Evolutionary conservation across 2,113 vertebrate species (phyloP), one percentile per base, ranked within the genome.

Genomic region (Crocuta crocuta): DNA sequence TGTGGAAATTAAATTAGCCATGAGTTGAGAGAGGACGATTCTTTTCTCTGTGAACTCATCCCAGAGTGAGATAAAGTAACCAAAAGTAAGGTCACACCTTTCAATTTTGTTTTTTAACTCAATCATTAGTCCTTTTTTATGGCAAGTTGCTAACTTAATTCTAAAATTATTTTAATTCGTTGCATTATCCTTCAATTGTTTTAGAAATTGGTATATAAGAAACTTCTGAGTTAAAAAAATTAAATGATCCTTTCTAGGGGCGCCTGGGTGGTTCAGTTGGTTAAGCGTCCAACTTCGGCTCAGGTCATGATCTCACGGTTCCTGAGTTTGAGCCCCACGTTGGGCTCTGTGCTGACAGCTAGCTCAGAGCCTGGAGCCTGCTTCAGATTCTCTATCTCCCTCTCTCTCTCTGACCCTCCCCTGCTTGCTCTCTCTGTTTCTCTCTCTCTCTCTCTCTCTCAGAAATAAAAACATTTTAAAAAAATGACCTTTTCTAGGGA

Each of bases 31-130:
- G 79, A 91, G 89, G 79, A 73, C 79, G 9, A 61, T 91, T 74
- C 33, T 87, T 80, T 66, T 71, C 10, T 58, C 9, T 63, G 31
- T 63, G 17, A 91, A 68, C 92, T 89, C 24, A 92, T 87, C n/a
- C 16, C 70, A 88, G 23, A 84, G n/a, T 53, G 58, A 93, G 95
- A 74, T 33, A 28, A 93, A 50, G 58, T 48, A 66, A 86, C 15
- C 53, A 81, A 95, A 84, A 94, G 73, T 71, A 87, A 96, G 35
- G 23, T 61, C 16, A 24, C 58, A 71, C 23, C 33, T 87, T 94
- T 92, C 76, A 45, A 53, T 92, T 87, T 82, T 87, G 53, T 48
- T 92, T 93, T 96, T 83, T 83, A 80, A 70, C 66, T 84, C 58
- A 87, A 26, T 55, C n/a, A 21, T 93, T n/a, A 35, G 70, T 86